Conservation (phyloP, 2,113 vertebrate genomes). For the Phocoena sinus region DNA sequence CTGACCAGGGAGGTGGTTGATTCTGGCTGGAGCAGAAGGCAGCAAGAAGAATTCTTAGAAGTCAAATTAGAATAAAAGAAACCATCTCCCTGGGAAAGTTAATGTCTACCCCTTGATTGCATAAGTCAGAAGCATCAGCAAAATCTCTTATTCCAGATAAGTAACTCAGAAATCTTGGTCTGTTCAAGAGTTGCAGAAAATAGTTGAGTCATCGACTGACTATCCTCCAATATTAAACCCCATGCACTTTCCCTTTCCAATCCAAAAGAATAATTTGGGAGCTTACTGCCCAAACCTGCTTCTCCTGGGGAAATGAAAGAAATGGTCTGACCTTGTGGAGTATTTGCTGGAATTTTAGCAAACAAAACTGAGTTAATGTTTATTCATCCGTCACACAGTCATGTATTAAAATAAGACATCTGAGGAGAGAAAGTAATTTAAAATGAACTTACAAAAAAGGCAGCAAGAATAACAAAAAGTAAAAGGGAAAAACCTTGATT, state of each 20-base stretch:
- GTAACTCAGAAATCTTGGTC: background rate
- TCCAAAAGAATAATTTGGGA: accelerated
- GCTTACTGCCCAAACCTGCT: background rate
- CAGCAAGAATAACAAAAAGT: background rate
- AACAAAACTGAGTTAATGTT: background rate
- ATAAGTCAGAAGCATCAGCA: background rate
- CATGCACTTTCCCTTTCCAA: background rate
- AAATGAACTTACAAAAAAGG: background rate
- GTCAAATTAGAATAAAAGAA: background rate
- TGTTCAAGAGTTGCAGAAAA: background rate
- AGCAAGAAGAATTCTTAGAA: background rate
- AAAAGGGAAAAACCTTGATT: background rate
- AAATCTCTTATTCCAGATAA: background rate
- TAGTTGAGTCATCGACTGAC: background rate
- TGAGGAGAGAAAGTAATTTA: background rate
- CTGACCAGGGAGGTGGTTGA: background rate
- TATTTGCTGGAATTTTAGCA: background rate
- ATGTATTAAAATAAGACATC: background rate
- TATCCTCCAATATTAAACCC: background rate
- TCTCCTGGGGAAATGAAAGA: background rate
- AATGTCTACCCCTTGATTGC: background rate
- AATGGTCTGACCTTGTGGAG: background rate
- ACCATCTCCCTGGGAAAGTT: background rate
- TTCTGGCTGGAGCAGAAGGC: background rate
- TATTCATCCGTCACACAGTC: background rate